phyloP scores from a whole-genome alignment of 2,113 vertebrate genomes.

The Oxyura jamaicensis region DNA sequence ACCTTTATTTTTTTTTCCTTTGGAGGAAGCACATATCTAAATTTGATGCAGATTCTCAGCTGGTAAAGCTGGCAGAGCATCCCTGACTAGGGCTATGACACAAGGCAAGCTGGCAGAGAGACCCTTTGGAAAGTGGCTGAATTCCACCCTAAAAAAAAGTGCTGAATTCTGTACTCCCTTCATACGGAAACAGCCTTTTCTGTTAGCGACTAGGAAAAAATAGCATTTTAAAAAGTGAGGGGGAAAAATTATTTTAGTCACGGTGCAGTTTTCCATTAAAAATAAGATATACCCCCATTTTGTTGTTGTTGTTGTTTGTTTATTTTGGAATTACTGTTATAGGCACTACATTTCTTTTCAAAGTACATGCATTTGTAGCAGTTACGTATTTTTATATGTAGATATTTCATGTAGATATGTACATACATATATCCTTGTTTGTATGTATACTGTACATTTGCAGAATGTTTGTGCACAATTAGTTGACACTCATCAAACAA shows the following conservation, averaged over 20 bases:
- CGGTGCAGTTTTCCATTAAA: neutral
- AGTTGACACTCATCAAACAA: neutral
- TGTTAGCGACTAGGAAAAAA: neutral
- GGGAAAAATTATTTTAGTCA: neutral
- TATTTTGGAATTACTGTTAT: neutral
- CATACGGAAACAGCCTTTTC: neutral
- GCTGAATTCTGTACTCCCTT: neutral
- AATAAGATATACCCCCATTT: neutral
- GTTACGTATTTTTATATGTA: neutral
- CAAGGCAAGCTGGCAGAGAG: neutral
- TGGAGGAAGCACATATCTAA: neutral
- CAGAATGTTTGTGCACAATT: neutral
- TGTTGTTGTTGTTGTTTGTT: neutral
- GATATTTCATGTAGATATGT: neutral
- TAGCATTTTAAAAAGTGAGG: neutral
- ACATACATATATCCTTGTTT: neutral
- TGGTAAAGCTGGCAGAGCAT: neutral
- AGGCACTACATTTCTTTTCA: neutral
- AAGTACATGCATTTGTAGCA: neutral
- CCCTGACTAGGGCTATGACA: neutral
- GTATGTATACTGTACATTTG: neutral
- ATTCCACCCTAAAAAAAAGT: neutral
- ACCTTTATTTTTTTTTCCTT: neutral
- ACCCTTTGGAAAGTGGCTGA: neutral
- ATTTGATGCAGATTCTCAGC: neutral